Evolutionary conservation across 2,888 invertebrate species (phyloP).

Genomic region (Drosophila borealis): DNA sequence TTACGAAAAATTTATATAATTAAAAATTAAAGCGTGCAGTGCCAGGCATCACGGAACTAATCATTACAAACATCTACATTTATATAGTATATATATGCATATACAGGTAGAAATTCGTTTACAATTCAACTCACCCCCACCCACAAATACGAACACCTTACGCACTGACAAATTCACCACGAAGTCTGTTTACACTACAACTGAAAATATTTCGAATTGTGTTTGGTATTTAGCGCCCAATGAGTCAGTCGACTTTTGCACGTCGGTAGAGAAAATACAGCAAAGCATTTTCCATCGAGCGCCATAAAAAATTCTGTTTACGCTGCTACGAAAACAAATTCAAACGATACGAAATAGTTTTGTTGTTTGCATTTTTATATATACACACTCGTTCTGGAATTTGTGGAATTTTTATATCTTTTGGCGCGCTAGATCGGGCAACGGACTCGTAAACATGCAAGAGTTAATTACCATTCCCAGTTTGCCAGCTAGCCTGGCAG

Average conservation of each 20-base stretch:
- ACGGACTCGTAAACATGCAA: conserved; percentile 66
- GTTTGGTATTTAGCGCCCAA: conserved; percentile 46
- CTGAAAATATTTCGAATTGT: conserved; percentile 45
- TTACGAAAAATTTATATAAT: conserved; percentile 1
- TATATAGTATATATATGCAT: conserved; percentile 21
- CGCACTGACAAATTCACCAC: conserved; percentile 50
- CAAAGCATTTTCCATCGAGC: conserved; percentile 7
- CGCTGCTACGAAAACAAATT: conserved; percentile 35
- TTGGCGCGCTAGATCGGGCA: conserved; percentile 50
- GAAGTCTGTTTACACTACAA: conserved; percentile 43
- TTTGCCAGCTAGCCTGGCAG: conserved; percentile 42
- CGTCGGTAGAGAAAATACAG: conserved; percentile 40
- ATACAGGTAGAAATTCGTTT: conserved; percentile 38
- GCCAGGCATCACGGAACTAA: not conserved
- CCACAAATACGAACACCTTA: conserved; percentile 31
- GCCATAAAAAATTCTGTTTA: conserved; percentile 54
- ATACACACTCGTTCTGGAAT: conserved; percentile 64
- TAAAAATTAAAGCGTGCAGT: not conserved
- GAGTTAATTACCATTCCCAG: conserved; percentile 61
- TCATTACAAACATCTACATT: conserved; percentile 16
- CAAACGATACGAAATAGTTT: conserved; percentile 51
- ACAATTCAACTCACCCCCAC: conserved; percentile 47
- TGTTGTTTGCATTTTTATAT: conserved; percentile 6
- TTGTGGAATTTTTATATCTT: conserved; percentile 71
- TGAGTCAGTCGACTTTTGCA: conserved; percentile 60